Percentiles rank a stretch among this genome's conserved stretches.
These are phyloP conservation scores for Drosophila kanapiae DNA, from an alignment of 1,140 invertebrate genomes.

Conservation along the genomic window DNA sequence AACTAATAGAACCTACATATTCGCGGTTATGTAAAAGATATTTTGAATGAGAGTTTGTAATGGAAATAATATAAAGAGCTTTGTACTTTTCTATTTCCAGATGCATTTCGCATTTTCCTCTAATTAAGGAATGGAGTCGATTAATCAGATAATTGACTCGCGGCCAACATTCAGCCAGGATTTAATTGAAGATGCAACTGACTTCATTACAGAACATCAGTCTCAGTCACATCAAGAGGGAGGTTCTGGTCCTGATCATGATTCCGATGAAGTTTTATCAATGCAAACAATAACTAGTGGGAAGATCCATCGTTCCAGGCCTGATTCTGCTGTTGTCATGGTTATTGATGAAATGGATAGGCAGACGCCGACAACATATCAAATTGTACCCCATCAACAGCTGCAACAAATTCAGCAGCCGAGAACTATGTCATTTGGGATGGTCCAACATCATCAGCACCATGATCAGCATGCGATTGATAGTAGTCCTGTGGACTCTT, in stretches of 20 bases:
- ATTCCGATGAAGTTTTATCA: slow-evolving; percentile 19
- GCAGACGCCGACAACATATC: slow-evolving; percentile 63
- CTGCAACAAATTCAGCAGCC: slow-evolving; percentile 67
- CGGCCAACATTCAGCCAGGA: slow-evolving; percentile 87
- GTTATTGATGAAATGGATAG: slow-evolving; percentile 85
- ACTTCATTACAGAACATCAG: slow-evolving; percentile 42
- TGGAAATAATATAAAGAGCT: background rate
- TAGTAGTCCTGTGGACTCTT: slow-evolving; percentile 65
- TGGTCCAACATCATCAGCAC: slow-evolving; percentile 55
- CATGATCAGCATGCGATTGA: slow-evolving; percentile 25
- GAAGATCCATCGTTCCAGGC: slow-evolving; percentile 27
- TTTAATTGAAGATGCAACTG: slow-evolving; percentile 86
- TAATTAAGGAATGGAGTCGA: slow-evolving; percentile 87
- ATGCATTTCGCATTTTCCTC: background rate
- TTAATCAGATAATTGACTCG: slow-evolving; percentile 89
- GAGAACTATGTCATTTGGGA: slow-evolving; percentile 36
- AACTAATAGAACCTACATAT: too few species aligned
- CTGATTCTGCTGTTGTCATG: slow-evolving; percentile 85
- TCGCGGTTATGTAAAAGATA: slow-evolving; percentile 1
- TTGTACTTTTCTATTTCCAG: slow-evolving; percentile 4
- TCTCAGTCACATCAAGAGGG: background rate
- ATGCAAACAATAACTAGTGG: slow-evolving; percentile 53
- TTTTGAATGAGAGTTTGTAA: background rate
- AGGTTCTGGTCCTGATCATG: slow-evolving; percentile 6
- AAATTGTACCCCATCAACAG: slow-evolving; percentile 75